Base-by-base conservation (phyloP, 2,113 vertebrate species). In the Leptocoma aspasia region DNA sequence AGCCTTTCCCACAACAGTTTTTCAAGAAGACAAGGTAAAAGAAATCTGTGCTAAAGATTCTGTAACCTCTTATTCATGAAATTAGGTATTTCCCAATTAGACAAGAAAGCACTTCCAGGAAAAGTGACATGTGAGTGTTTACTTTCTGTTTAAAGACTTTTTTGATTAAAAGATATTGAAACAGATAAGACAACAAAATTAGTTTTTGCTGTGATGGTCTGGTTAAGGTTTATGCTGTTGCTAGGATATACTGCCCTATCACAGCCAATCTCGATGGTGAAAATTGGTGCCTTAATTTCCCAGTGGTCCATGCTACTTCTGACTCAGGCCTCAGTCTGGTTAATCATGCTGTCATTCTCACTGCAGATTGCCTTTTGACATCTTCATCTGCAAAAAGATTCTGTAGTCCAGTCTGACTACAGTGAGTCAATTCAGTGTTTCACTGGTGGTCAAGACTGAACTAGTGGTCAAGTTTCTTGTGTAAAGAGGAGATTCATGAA, bases 281-380 rank as follows among this genome's bases (percentile, higher is more conserved):
- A 98, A 98, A 98, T 97, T 97, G 97, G 97, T 95, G 94, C 97
- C 97, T 98, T 98, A 98, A 98, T 98, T 98, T 98, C 98, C 98
- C 98, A 98, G 95, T 88, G 97, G 98, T 95, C 97, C 83, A 20
- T 82, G 94, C 96, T 96, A 59, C 96, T 97, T 97, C 97, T 98
- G 98, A 97, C 96, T 98, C 97, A 91, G 97, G 97, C 93, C 97
- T 98, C 97, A 97, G 97, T 97, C 97, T 98, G 97, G 98, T 98
- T 98, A 98, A 98, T 98, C 98, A 98, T 89, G 94, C 98, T 98
- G 98, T 98, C 98, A 97, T 97, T 98, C 97, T 97, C 92, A 65
- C 95, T 95, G 88, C 93, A 97, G 98, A 98, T 95, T 97, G 97
- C 96, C 97, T 98, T 98, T 97, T 98, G 98, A 98, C 97, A 97